Percentiles rank a stretch among this genome's conserved stretches.
Evolutionary conservation across 2,113 vertebrate species (phyloP).

Genomic region (Calcarius ornatus): DNA sequence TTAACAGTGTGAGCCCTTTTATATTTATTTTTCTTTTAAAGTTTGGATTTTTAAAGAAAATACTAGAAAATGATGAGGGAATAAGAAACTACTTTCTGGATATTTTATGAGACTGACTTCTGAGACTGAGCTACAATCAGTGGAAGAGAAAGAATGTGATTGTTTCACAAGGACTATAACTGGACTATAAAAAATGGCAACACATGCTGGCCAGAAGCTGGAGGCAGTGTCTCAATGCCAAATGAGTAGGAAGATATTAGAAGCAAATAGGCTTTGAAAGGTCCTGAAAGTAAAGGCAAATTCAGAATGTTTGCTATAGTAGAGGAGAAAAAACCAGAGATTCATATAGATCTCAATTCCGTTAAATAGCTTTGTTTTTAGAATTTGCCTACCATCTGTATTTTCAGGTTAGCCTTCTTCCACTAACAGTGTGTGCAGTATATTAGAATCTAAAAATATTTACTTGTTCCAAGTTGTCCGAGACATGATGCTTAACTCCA

Average conservation of each 20-base stretch:
- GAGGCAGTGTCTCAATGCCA: not conserved
- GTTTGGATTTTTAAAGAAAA: not conserved
- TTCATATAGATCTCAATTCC: not conserved
- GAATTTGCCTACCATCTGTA: not conserved
- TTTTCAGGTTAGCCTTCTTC: not conserved
- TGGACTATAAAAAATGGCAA: not conserved
- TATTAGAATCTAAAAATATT: not conserved
- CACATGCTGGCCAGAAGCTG: not conserved
- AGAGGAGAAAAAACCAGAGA: not conserved
- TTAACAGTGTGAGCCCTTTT: not conserved
- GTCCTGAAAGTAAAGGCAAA: not conserved
- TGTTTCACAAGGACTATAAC: not conserved
- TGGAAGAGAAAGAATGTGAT: not conserved
- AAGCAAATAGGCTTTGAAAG: not conserved
- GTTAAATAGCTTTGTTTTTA: not conserved
- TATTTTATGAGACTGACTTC: not conserved
- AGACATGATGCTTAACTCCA: accelerated
- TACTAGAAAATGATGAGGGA: accelerated
- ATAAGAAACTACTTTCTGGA: not conserved
- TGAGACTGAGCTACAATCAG: not conserved
- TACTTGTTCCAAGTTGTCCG: accelerated
- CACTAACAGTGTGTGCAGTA: not conserved
- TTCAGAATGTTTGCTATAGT: not conserved
- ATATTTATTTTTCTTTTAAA: not conserved
- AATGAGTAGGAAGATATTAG: not conserved